Base-by-base conservation (phyloP, 2,113 vertebrate genomes). In the Origma solitaria region DNA sequence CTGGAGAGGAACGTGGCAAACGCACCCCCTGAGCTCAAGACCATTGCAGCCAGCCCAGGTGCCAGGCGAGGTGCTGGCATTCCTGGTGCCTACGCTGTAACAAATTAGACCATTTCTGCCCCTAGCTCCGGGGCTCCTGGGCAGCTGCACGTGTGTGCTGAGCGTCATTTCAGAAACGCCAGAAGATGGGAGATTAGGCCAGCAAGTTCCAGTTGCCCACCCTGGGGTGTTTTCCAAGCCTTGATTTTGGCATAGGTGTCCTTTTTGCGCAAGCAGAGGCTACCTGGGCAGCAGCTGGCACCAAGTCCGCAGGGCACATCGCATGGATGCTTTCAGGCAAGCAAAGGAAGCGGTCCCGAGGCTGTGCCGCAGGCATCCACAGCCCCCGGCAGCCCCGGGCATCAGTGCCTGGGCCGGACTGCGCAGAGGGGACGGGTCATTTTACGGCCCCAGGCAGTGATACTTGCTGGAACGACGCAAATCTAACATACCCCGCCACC, bases 21-120 rank as follows among this genome's bases (percentile, higher is more conserved):
- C 7, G 38, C 30, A 28, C 20, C 33, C 18, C 4, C 62, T 31
- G 50, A 28, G 38, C 47, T n/a, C 7, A 23, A 40, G 56, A 5
- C 24, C 1, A 1, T 9, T 7, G 45, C 0, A 0, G 53, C 31
- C 6, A 10, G 42, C 21, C 21, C 3, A 2, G 50, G 60, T 16
- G 40, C 33, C 0, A 3, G 44, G 14, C 33, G 47, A 69, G 66
- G 17, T 45, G 56, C 38, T 60, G 69, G 18, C 62, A 44, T 86
- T 80, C 65, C 86, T 58, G 31, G 1, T 21, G 24, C 25, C 68
- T 51, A 37, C 40, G 54, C 79, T 72, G 70, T 11, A 65, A 54
- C 37, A 54, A 23, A 56, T 53, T 15, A 10, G 65, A 68, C 51
- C 60, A 2, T 93, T 92, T 86, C 82, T 92, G 31, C 45, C 57